Base-by-base conservation (phyloP, 2,113 vertebrate genomes). In the Xenopus laevis region DNA sequence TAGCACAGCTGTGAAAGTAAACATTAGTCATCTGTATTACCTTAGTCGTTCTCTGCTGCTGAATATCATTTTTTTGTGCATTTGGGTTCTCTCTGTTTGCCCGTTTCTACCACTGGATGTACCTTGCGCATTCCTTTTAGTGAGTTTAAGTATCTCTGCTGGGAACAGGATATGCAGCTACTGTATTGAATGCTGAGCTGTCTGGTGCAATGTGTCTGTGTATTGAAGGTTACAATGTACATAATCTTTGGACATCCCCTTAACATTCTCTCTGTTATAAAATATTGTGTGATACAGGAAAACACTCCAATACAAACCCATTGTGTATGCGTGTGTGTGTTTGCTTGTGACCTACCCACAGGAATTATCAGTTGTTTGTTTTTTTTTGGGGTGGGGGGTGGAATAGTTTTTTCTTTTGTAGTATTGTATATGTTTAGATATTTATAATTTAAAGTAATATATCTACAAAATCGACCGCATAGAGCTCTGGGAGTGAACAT, bases 1-100 rank as follows among this genome's bases (percentile, higher is more conserved):
- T 98, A 95, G 94, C 95, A 93, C 95, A 95, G 94, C 93, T 91
- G 95, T 97, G 96, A 95, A 95, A 92, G 93, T 95, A 90, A 95
- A 89, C 84, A 86, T 88, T 97, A 94, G 93, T 91, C 89, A 90
- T 81, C 91, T 92, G 93, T 94, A 92, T 88, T 94, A 90, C 90
- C 91, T 87, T 97, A 89, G 86, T 90, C 93, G 95, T 98, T 87
- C 87, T 83, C 87, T 90, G 47, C 67, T 68, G 68, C 92, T 93
- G 83, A 89, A 93, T 90, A 90, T 86, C 89, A 81, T 65, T 84
- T 87, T n/a, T 87, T 91, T 93, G 89, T 93, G 91, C 93, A 93
- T 88, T 83, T 85, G 87, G 88, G 87, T 91, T 93, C 91, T 84
- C 84, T 92, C 89, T 88, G 91, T 92, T 93, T 87, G 87, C 44